These are phyloP conservation scores for Hyles euphorbiae DNA, from an alignment of 1,140 invertebrate genomes.

Conservation along the genomic window DNA sequence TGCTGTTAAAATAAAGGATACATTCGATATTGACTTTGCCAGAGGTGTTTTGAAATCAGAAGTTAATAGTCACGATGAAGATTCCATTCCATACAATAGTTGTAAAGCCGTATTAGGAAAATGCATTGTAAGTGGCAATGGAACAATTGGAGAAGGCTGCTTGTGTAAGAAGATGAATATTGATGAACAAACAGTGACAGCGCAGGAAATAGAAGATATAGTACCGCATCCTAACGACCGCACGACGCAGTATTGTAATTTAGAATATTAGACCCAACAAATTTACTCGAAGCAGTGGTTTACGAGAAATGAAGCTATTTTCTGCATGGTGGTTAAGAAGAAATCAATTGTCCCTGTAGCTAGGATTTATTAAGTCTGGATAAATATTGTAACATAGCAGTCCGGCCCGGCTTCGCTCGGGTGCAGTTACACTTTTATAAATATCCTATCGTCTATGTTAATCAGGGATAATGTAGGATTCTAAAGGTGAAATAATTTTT, in stretches of 20 bases:
- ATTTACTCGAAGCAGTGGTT: no score
- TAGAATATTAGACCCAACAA: not conserved
- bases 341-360: no score
- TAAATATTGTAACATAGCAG: no score
- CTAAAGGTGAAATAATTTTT: no score
- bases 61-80: slow-evolving; percentile 22
- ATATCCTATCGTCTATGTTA: no score
- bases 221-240: slow-evolving; percentile 37
- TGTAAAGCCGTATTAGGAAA: slow-evolving; percentile 58
- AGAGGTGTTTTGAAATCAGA: not conserved
- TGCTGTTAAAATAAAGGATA: slow-evolving; percentile 53
- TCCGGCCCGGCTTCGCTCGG: no score
- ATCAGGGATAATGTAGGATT: no score
- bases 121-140: slow-evolving; percentile 60
- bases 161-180: slow-evolving; percentile 58
- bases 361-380: no score
- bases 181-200: slow-evolving; percentile 41
- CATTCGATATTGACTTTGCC: slow-evolving; percentile 34
- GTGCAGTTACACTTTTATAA: no score
- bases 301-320: no score
- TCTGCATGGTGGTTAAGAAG: no score
- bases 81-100: slow-evolving; percentile 43
- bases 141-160: slow-evolving; percentile 56
- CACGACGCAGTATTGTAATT: not conserved
- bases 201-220: slow-evolving; percentile 63